Evolutionary conservation across 2,888 invertebrate genomes (phyloP).

Genomic region (Brachypterus glaber): DNA sequence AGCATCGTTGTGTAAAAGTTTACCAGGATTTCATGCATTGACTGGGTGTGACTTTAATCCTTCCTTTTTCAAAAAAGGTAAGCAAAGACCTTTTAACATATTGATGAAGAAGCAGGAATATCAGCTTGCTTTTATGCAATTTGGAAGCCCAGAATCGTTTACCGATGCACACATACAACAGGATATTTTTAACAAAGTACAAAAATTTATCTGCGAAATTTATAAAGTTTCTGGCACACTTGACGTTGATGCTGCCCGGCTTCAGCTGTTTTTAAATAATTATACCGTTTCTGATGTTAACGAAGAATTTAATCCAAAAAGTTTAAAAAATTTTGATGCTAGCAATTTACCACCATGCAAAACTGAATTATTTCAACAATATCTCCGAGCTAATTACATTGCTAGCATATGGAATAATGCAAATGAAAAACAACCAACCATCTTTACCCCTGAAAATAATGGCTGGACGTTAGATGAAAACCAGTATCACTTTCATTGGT

Average conservation of each 20-base stretch:
- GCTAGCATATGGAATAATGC: conserved; percentile 20
- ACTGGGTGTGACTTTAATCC: conserved; percentile 21
- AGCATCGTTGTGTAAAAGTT: conserved; percentile 16
- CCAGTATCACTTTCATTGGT: conserved; percentile 22
- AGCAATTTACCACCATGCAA: conserved; percentile 21
- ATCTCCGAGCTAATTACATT: conserved; percentile 19
- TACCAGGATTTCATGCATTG: conserved; percentile 17
- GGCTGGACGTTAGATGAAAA: conserved; percentile 17
- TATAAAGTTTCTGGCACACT: conserved; percentile 24
- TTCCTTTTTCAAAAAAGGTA: conserved; percentile 19
- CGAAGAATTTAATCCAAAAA: conserved; percentile 11
- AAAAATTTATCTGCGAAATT: conserved; percentile 19
- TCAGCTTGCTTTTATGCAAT: conserved; percentile 12
- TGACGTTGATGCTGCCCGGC: conserved; percentile 23
- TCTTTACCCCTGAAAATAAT: conserved; percentile 15
- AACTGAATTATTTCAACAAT: conserved; percentile 19
- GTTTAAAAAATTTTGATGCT: conserved; percentile 18
- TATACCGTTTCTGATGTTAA: conserved; percentile 20
- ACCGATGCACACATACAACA: conserved; percentile 6
- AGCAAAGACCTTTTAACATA: conserved; percentile 18
- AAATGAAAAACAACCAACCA: conserved; percentile 14
- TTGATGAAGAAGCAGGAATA: conserved; percentile 14
- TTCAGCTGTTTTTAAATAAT: conserved; percentile 21
- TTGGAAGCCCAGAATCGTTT: conserved; percentile 11
- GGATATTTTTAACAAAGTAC: conserved; percentile 14